These are phyloP conservation scores for Netelia virgata DNA, from an alignment of 2,888 invertebrate species.

Conservation along the genomic window DNA sequence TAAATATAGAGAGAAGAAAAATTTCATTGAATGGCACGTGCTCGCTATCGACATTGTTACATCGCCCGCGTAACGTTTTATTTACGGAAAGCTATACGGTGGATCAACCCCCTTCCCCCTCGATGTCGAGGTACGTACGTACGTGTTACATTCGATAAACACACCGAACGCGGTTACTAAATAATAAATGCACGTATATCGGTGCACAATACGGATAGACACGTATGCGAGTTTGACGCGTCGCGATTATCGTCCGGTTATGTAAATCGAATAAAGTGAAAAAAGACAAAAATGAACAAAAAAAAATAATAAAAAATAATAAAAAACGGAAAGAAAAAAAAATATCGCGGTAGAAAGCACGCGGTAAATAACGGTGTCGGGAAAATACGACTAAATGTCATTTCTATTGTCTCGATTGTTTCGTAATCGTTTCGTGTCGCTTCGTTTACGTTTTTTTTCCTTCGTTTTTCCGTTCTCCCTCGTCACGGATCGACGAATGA, in stretches of 20 bases:
- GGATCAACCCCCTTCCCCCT: neutral
- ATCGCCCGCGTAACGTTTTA: neutral
- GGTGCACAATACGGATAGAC: slow-evolving; percentile 56
- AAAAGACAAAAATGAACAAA: neutral
- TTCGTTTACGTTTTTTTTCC: neutral
- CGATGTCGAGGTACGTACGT: too few relatives aligned
- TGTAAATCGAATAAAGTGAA: slow-evolving; percentile 4
- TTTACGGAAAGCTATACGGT: too few relatives aligned
- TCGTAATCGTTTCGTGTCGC: slow-evolving; percentile 20
- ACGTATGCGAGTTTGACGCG: slow-evolving; percentile 13
- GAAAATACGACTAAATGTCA: slow-evolving; percentile 19
- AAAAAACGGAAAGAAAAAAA: too few relatives aligned
- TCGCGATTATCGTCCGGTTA: slow-evolving; percentile 36
- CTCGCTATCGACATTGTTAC: slow-evolving; percentile 21
- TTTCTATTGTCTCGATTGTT: slow-evolving; percentile 31
- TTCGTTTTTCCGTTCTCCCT: slow-evolving; percentile 11
- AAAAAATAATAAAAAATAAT: neutral
- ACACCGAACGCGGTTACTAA: slow-evolving; percentile 7
- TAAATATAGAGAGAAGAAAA: neutral
- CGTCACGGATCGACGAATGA: slow-evolving; percentile 43
- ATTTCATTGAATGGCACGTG: slow-evolving; percentile 14
- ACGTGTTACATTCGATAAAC: slow-evolving; percentile 43
- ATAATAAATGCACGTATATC: slow-evolving; percentile 54
- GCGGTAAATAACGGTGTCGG: neutral
- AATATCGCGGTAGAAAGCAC: slow-evolving; percentile 6